Base-by-base conservation (phyloP, 2,113 vertebrate genomes). In the Anhinga rufa region DNA sequence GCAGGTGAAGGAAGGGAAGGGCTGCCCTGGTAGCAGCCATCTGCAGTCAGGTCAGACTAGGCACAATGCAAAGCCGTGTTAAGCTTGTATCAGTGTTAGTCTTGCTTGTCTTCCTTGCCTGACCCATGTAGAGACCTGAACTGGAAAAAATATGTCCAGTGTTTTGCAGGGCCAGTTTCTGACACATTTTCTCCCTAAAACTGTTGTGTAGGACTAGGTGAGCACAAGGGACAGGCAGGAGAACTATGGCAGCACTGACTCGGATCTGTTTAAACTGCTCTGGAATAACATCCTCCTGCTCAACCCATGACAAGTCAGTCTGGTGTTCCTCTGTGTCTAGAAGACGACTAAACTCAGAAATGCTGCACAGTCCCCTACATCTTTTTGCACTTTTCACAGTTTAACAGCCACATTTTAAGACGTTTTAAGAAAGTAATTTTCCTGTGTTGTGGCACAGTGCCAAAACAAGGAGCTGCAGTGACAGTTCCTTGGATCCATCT, bases 21-120 rank as follows among this genome's bases (percentile, higher is more conserved):
- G 40, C 40, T 89, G 58, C 19, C 32, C 34, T 4, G 0, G 42
- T 14, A 52, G 25, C 1, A 1, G 58, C 17, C 2, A 0, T 28
- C 49, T 89, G 46, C 57, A 16, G 62, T 48, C 44, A 29, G 44
- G 38, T 64, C 34, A 52, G 70, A n/a, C 10, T 9, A 40, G 20
- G 18, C 14, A 22, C 36, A 26, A 71, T 5, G n/a, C 29, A 77
- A 65, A 82, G 34, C 26, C 64, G 29, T 0, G 0, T 18, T 60
- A 25, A 46, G 19, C 8, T 58, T 31, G 6, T 6, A 34, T 10
- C 70, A 76, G 36, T n/a, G 28, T 31, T 57, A 9, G 17, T 64
- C 46, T 54, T 48, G 34, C 51, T 77, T 64, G 44, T 48, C 44
- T n/a, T 81, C 75, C 62, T 70, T 42, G 51, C 44, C 62, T 77